Evolutionary conservation across 2,113 vertebrate species (phyloP), one percentile per base, ranked within the genome.

Genomic region (Deroptyus accipitrinus): DNA sequence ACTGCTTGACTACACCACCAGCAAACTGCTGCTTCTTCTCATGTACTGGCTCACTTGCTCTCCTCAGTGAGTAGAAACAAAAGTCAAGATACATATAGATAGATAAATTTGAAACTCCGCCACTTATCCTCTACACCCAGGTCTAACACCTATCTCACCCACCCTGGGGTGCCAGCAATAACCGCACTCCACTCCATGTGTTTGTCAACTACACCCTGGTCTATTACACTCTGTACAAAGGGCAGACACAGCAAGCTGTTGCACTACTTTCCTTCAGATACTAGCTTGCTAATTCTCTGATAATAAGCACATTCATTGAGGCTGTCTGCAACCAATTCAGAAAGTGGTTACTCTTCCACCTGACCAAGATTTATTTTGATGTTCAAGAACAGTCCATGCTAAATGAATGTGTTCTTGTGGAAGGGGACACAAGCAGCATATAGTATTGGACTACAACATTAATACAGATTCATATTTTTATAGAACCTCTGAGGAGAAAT

Each of bases 161-260:
- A 18, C 4, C 11, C 46, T 1, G 1, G 7, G 8, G 8, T 35
- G 20, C 24, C n/a, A 74, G 25, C 48, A 80, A 52, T 10, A 51
- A 12, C 37, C 0, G 0, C 3, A 2, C 8, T 17, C 11, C 48
- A 31, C 46, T 39, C 69, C 64, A n/a, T 2, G 0, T 31, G 48
- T 39, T 68, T 46, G 16, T 16, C 79, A 61, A 55, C 37, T 67
- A 35, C 68, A 20, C 52, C n/a, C 49, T 23, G 1, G 4, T 15
- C 69, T 67, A 2, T 24, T 57, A 18, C 49, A 18, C 49, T 28
- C 13, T 6, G 27, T 10, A 18, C 18, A 33, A 55, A 51, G 0
- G 16, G 18, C 72, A 76, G 42, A 22, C 16, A 24, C 1, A 59
- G 30, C 17, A 63, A 75, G 33, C 33, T 90, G 48, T 79, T 76